A percentile compares a stretch with the other conserved stretches of the same genome.
Evolutionary conservation across 2,888 invertebrate species (phyloP).

Genomic region (Lydus trimaculatus): DNA sequence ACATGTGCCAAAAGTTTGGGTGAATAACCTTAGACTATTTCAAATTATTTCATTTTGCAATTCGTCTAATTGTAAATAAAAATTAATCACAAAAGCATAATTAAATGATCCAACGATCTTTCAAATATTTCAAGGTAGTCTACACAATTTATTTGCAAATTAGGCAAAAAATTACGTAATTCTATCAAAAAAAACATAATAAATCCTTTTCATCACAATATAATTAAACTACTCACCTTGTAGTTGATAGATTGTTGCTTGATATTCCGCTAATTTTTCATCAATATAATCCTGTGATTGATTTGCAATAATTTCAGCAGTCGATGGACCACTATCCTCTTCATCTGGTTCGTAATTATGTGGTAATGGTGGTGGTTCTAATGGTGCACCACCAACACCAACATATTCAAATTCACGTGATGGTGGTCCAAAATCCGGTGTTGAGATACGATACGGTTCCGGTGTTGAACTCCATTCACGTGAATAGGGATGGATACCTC

Average conservation of each 20-base stretch:
- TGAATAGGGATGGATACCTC: slow-evolving; percentile 41
- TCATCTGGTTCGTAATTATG: slow-evolving; percentile 63
- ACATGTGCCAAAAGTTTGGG: background rate
- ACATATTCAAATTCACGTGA: slow-evolving; percentile 73
- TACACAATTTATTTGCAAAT: background rate
- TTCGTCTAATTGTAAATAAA: background rate
- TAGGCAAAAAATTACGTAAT: background rate
- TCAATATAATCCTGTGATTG: slow-evolving; percentile 95
- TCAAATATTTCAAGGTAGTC: background rate
- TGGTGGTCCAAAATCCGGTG: slow-evolving; percentile 58
- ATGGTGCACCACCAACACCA: slow-evolving; percentile 79
- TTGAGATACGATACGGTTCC: slow-evolving; percentile 50
- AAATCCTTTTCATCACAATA: slow-evolving; percentile 12
- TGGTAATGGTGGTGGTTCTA: slow-evolving; percentile 68
- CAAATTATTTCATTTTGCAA: background rate
- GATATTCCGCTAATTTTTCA: slow-evolving; percentile 92
- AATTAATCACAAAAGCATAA: background rate
- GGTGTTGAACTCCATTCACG: slow-evolving; percentile 41
- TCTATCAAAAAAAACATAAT: background rate
- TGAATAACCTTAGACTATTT: background rate
- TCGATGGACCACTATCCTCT: slow-evolving; percentile 82
- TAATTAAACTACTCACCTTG: slow-evolving; percentile 71
- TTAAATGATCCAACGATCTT: background rate
- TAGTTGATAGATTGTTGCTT: slow-evolving; percentile 87
- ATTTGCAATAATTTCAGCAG: slow-evolving; percentile 90